Evolutionary conservation across 64 coral and sea anemone species (phyloP).

Genomic region (Cladopsammia gracilis): DNA sequence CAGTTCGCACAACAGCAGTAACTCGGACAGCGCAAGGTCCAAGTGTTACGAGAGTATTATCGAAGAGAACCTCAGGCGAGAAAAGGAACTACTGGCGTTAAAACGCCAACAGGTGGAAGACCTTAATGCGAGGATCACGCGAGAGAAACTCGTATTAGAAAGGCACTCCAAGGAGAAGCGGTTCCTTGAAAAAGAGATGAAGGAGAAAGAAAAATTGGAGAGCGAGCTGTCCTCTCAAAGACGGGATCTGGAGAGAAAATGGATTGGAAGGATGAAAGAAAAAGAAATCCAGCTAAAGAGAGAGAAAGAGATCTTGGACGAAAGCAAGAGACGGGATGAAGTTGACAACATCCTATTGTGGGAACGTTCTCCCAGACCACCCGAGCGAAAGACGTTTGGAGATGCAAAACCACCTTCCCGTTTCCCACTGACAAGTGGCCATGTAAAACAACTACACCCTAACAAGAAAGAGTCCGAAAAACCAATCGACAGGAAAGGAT

Average conservation of each 20-base stretch:
- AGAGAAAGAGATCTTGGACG: constrained; percentile 60
- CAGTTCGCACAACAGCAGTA: constrained; percentile 51
- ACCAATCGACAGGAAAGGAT: not conserved
- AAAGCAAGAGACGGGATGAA: constrained; percentile 48
- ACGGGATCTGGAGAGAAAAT: constrained; percentile 85
- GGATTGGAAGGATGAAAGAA: constrained; percentile 77
- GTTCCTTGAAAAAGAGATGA: constrained; percentile 69
- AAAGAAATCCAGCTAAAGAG: constrained; percentile 82
- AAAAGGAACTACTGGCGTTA: constrained; percentile 74
- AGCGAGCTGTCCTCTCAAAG: constrained; percentile 78
- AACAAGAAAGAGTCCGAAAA: not conserved
- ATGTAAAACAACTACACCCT: not conserved
- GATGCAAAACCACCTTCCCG: not conserved
- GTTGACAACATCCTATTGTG: constrained; percentile 49
- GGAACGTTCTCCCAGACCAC: not conserved
- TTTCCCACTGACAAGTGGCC: not conserved
- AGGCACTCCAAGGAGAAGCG: constrained; percentile 78
- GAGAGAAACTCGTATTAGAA: constrained; percentile 80
- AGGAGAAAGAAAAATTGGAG: constrained; percentile 83
- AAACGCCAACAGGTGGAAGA: constrained; percentile 91
- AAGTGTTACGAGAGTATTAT: constrained; percentile 85
- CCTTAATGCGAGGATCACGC: constrained; percentile 64
- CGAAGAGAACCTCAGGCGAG: constrained; percentile 86
- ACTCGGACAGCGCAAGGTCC: constrained; percentile 51
- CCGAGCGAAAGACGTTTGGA: not conserved